Evolutionary conservation across 1,140 invertebrate genomes (phyloP), one percentile per base, ranked within the genome.

Genomic region (Hycleus cichorii): DNA sequence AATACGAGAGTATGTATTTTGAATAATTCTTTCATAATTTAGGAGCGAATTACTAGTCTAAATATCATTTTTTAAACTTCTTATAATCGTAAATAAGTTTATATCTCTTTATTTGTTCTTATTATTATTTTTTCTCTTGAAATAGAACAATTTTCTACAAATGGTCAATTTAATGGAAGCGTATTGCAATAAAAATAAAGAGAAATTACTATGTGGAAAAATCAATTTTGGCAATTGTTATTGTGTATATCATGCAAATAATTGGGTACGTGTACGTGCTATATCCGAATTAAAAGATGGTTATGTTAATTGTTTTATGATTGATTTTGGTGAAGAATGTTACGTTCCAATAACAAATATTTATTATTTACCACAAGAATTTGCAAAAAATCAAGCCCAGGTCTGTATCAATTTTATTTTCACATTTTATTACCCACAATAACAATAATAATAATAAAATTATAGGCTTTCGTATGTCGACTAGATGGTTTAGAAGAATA

Each of bases 311-410:
- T 80, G 83, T 47, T 83, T 82, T 42, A 79, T 85, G 8, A 81
- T 85, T 3, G 85, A 87, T 62, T 78, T 77, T 47, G 85, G 85
- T 2, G 81, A 84, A 57, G 79, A 79, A 50, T 78, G 80, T 12
- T 54, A 64, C 0, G 76, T 83, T 3, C 59, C 69, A n/a, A 63
- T 72, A 4, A 63, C 69, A 2, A 69, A 75, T 12, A 72, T 88
- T 2, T 80, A 79, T 58, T 66, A 75, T 3, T 69, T 88, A 3
- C 74, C 78, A 39, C 72, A 75, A 8, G 74, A 80, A 50, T 87
- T 83, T 62, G 77, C 78, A 3, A 68, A 61, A 32, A 64, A 83
- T 7, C 77, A 83, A 39, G 78, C 79, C 2, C 85, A 87, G 18
- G 18, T 18, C 18, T 18, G 18, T 18, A 18, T 18, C 1, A 18